These are phyloP conservation scores for Conger conger DNA, from an alignment of 2,113 vertebrate species.

Conservation along the genomic window DNA sequence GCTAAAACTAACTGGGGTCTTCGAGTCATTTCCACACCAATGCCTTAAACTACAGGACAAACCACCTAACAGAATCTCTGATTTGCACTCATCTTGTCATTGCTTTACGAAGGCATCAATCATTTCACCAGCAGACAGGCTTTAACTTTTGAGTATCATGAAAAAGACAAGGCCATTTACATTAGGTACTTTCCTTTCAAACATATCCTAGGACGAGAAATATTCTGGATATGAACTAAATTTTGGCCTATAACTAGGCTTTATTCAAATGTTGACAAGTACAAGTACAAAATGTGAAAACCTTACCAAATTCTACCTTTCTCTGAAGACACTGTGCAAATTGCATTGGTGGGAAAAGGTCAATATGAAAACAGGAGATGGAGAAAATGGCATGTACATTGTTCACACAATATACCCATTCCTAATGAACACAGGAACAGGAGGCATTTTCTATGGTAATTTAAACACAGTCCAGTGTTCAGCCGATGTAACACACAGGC, in stretches of 20 bases:
- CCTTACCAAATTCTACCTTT: background rate
- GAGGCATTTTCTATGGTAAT: background rate
- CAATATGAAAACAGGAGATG: background rate
- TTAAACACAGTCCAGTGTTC: background rate
- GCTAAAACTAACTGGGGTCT: background rate
- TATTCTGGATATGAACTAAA: too few species aligned
- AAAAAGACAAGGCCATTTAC: background rate
- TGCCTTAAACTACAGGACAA: background rate
- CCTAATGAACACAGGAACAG: background rate
- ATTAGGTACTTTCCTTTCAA: background rate
- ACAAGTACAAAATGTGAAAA: background rate
- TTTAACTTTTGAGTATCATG: background rate
- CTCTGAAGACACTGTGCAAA: background rate
- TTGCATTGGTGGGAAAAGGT: background rate
- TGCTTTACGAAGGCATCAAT: background rate
- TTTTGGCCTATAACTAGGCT: too few species aligned
- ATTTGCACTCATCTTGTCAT: background rate
- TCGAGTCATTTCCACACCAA: background rate
- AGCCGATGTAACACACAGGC: background rate
- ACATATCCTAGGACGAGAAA: background rate
- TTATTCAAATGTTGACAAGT: too few species aligned
- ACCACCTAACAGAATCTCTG: background rate
- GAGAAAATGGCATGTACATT: background rate
- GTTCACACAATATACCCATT: background rate
- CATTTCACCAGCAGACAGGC: background rate